Conservation (phyloP, 2,797 vertebrate species). For the Nothura maculosa region DNA sequence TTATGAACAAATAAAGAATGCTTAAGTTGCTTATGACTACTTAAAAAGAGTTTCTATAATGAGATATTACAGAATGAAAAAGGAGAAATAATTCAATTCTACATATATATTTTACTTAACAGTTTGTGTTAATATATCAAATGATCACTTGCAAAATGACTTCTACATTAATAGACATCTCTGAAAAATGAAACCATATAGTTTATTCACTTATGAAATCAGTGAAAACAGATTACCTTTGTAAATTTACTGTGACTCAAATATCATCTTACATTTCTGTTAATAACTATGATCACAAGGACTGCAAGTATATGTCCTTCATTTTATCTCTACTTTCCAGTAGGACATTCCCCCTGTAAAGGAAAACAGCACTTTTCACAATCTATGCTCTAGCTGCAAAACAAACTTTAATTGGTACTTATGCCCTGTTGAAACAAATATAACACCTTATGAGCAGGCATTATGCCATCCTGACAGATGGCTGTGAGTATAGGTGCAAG, state of each 20-base stretch:
- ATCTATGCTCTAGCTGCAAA: constrained; percentile 11
- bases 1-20: background rate
- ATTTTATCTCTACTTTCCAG: background rate
- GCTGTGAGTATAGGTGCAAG: constrained; percentile 60
- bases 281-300: background rate
- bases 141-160: background rate
- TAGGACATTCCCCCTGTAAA: background rate
- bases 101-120: fast-evolving
- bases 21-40: background rate
- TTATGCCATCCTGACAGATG: constrained; percentile 77
- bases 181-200: background rate
- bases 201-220: background rate
- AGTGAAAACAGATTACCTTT: background rate
- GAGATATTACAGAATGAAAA: background rate
- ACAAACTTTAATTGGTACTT: constrained; percentile 61
- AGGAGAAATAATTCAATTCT: background rate
- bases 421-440: constrained; percentile 25
- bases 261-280: background rate
- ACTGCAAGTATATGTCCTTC: background rate
- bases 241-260: background rate
- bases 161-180: background rate
- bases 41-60: background rate
- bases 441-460: constrained; percentile 62
- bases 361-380: constrained; percentile 12
- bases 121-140: background rate